Evolutionary conservation across 1,140 invertebrate genomes (phyloP), one percentile per base, ranked within the genome.

Genomic region (Magallana gigas): DNA sequence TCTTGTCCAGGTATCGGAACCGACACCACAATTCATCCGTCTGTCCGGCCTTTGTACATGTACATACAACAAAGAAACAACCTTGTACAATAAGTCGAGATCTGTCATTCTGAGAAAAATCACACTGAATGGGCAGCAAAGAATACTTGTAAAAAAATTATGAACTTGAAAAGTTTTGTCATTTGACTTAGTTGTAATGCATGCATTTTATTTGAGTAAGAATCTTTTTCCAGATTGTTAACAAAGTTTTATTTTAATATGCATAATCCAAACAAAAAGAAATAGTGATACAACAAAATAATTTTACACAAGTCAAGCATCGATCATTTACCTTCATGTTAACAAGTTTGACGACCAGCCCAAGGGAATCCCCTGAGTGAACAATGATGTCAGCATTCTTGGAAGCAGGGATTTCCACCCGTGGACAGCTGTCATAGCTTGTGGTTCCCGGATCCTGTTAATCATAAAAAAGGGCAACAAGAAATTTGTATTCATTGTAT

Each of bases 341-440:
- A 8, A 81, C 80, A 0, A 92, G 90, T 82, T 90, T 88, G 8
- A 93, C 91, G 57, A 90, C 90, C 57, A 94, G 92, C 80, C 91
- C 86, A 82, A 91, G 92, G 23, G 87, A 84, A 81, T 92, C 87
- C 11, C 92, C 92, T 85, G 92, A 93, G 87, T 94, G 93, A 14
- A 94, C 93, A n/a, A 94, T 87, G 71, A 94, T 92, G 76, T 93
- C 92, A 16, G 91, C 87, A 71, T 92, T 90, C 7, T 81, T 12
- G n/a, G 84, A 83, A 1, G 91, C 85, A 5, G 90, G 81, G n/a
- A 88, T 91, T 57, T 91, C 91, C 23, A 94, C 83, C 29, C 91
- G 82, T 9, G 93, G 93, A 89, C 93, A 94, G 14, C 76, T 71
- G 16, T 88, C 84, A 18, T 12, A 11, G 23, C 68, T 76, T 1